These are phyloP conservation scores for Rhopilema esculentum DNA, from an alignment of 30 jellyfish, hydroid and myxozoan genomes.

Conservation along the genomic window DNA sequence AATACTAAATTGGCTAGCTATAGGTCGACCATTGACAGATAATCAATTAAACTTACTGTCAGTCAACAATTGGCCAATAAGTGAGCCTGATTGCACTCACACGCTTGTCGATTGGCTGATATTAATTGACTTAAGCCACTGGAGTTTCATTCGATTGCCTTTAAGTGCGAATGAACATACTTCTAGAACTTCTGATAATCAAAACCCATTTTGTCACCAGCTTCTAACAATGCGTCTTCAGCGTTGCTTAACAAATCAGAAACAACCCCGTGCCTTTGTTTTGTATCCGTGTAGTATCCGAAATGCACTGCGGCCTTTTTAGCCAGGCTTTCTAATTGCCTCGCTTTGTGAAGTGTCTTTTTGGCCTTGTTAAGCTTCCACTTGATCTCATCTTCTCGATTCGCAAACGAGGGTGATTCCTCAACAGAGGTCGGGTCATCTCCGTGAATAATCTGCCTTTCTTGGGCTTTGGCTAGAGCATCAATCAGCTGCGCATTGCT, in stretches of 20 bases:
- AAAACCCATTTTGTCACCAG: constrained; percentile 95
- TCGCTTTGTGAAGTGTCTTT: constrained; percentile 86
- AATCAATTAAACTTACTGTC: too few species aligned
- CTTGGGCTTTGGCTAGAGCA: constrained; percentile 60
- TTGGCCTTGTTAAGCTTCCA: constrained; percentile 98
- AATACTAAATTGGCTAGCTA: too few species aligned
- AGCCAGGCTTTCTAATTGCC: constrained; percentile 86
- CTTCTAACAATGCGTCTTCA: constrained; percentile 83
- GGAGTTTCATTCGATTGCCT: too few species aligned
- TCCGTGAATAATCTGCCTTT: constrained; percentile 65
- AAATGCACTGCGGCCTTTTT: constrained; percentile 88
- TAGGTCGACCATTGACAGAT: too few species aligned
- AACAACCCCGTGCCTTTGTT: constrained; percentile 79
- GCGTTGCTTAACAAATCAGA: constrained; percentile 77
- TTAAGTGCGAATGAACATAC: too few species aligned
- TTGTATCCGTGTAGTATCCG: constrained; percentile 73
- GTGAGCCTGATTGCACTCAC: too few species aligned
- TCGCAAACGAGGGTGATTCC: constrained; percentile 82
- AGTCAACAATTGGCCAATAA: too few species aligned
- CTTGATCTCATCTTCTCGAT: constrained; percentile 78
- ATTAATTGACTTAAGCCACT: too few species aligned
- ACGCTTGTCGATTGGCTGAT: too few species aligned
- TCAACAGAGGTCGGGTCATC: constrained; percentile 75
- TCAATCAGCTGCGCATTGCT: constrained; percentile 71
- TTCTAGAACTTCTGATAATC: constrained; percentile 78